phyloP scores from a whole-genome alignment of 2,113 vertebrate genomes.

The Alethe castanea region DNA sequence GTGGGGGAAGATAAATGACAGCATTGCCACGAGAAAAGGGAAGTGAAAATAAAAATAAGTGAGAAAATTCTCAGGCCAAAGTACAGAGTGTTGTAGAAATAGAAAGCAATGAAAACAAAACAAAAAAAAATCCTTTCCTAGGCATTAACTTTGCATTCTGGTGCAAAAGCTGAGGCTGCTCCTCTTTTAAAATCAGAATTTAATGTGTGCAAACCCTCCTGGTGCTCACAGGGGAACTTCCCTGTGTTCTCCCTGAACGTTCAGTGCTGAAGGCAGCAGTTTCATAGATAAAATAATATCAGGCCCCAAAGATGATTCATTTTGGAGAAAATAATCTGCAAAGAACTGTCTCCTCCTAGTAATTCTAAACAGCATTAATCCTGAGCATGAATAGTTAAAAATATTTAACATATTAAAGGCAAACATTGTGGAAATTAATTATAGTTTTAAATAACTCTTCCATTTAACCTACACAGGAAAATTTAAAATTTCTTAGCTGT shows the following conservation, averaged over 20 bases:
- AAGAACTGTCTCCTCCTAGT: background rate
- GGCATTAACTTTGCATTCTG: background rate
- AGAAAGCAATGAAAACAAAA: background rate
- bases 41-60: background rate
- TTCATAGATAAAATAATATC: background rate
- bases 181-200: background rate
- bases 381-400: background rate
- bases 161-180: background rate
- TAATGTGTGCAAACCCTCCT: background rate
- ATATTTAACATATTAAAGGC: background rate
- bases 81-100: background rate
- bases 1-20: background rate
- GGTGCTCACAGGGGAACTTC: background rate
- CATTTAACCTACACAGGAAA: background rate
- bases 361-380: background rate
- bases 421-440: background rate
- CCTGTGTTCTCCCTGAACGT: rapidly evolving
- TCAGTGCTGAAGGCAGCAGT: background rate
- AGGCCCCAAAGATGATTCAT: background rate
- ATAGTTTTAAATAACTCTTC: background rate
- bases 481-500: background rate
- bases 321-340: background rate
- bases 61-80: background rate
- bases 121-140: background rate
- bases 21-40: background rate